Evolutionary conservation across 2,113 vertebrate genomes (phyloP).

Genomic region (Tupaia chinensis): DNA sequence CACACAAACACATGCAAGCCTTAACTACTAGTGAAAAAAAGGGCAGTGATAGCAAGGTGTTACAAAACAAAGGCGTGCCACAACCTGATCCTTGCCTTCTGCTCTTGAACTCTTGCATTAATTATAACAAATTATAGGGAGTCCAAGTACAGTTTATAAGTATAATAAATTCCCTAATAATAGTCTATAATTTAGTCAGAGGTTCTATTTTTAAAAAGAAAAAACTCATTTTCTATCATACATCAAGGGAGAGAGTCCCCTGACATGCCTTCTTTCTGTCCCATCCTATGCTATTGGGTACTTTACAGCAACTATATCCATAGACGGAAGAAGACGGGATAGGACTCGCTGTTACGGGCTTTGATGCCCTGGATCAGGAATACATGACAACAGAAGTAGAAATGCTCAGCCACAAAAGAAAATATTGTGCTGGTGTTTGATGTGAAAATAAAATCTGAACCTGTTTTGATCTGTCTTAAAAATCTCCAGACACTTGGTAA

Average conservation of each 20-base stretch:
- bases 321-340: rapidly evolving
- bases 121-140: conserved; percentile 91
- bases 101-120: conserved; percentile 88
- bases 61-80: conserved; percentile 82
- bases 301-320: neutral
- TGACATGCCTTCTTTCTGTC: neutral
- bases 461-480: conserved; percentile 1
- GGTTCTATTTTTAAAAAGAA: conserved; percentile 73
- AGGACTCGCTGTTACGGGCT: neutral
- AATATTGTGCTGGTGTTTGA: neutral
- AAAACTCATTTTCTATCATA: conserved; percentile 80
- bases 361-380: neutral
- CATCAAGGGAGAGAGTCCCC: neutral
- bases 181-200: conserved; percentile 87
- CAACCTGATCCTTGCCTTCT: conserved; percentile 84
- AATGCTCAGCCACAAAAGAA: neutral
- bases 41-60: conserved; percentile 82
- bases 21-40: conserved; percentile 73
- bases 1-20: conserved; percentile 63
- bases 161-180: conserved; percentile 86
- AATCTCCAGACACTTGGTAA: neutral
- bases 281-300: neutral
- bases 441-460: neutral
- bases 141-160: conserved; percentile 83
- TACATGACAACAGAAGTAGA: neutral